phyloP scores from a whole-genome alignment of 2,113 vertebrate species.

The Peromyscus leucopus region DNA sequence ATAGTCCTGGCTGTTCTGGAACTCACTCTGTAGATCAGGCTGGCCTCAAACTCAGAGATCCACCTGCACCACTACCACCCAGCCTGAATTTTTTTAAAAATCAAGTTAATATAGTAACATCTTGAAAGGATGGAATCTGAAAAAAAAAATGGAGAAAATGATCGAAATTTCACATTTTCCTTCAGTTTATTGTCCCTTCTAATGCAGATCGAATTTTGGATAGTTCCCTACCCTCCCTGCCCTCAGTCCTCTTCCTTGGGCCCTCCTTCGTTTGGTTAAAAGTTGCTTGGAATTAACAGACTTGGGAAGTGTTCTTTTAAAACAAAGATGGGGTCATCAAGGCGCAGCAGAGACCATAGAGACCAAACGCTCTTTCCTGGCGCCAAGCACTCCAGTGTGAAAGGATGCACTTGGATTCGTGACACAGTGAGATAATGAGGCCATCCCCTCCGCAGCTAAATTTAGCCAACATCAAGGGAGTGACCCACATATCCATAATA shows the following conservation, averaged over 20 bases:
- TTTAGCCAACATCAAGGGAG: constrained; percentile 71
- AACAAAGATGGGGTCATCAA: constrained; percentile 37
- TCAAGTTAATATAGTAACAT: constrained; percentile 3
- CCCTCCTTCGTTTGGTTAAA: constrained; percentile 55
- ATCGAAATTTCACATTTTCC: constrained; percentile 4
- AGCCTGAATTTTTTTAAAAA: not conserved
- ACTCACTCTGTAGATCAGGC: not conserved
- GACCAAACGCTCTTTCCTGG: constrained; percentile 11
- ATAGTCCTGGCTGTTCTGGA: not conserved
- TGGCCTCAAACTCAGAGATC: not conserved
- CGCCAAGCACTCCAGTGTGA: constrained; percentile 40
- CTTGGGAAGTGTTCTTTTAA: constrained; percentile 64
- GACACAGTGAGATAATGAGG: constrained; percentile 64
- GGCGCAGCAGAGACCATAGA: constrained; percentile 19
- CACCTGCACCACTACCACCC: not conserved
- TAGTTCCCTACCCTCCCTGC: not conserved
- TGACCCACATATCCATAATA: constrained; percentile 75
- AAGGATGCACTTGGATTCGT: constrained; percentile 54
- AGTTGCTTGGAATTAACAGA: constrained; percentile 72
- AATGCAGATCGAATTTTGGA: not conserved
- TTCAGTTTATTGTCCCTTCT: not conserved
- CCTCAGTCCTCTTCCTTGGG: constrained; percentile 58
- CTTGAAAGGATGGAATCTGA: not conserved
- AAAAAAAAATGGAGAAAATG: constrained; percentile 41
- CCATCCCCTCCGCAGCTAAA: constrained; percentile 63